phyloP scores from a whole-genome alignment of 1,140 invertebrate species.

The Adoxophyes honmai region DNA sequence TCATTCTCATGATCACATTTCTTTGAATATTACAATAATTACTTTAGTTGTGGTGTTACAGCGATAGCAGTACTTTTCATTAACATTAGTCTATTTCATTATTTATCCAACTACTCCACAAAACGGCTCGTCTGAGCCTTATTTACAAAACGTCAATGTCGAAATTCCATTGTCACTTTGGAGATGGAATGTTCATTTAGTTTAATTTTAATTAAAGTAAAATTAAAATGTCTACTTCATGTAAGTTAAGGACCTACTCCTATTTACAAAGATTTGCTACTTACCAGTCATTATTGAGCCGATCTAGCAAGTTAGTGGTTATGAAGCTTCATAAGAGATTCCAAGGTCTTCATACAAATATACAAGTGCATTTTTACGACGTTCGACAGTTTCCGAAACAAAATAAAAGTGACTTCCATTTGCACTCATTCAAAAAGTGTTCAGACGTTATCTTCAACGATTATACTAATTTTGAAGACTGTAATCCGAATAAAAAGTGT shows the following conservation, averaged over 20 bases:
- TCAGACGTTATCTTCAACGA: no score
- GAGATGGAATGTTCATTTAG: conserved; percentile 59
- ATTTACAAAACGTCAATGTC: conserved; percentile 39
- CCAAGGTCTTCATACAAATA: conserved; percentile 5
- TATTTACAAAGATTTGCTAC: conserved; percentile 13
- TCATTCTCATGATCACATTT: conserved; percentile 25
- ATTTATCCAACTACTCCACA: conserved; percentile 30
- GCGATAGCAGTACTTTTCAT: conserved; percentile 49
- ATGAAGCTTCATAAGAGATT: conserved; percentile 8
- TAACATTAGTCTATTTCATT: conserved; percentile 29
- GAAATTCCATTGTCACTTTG: conserved; percentile 46
- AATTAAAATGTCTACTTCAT: not conserved
- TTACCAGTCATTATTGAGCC: conserved; percentile 5
- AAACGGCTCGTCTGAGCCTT: conserved; percentile 61
- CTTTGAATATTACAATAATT: conserved; percentile 25
- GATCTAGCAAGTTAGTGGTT: not conserved
- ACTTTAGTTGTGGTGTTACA: conserved; percentile 54
- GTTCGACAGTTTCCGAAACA: no score
- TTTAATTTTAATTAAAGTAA: not conserved
- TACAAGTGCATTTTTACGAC: not conserved
- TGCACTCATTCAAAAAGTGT: no score
- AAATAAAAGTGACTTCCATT: no score
- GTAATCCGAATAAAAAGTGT: no score
- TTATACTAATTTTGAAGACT: no score
- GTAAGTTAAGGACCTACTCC: conserved; percentile 5